Conservation (phyloP, 2,888 invertebrate species). For the Stenchaetothrips biformis region DNA sequence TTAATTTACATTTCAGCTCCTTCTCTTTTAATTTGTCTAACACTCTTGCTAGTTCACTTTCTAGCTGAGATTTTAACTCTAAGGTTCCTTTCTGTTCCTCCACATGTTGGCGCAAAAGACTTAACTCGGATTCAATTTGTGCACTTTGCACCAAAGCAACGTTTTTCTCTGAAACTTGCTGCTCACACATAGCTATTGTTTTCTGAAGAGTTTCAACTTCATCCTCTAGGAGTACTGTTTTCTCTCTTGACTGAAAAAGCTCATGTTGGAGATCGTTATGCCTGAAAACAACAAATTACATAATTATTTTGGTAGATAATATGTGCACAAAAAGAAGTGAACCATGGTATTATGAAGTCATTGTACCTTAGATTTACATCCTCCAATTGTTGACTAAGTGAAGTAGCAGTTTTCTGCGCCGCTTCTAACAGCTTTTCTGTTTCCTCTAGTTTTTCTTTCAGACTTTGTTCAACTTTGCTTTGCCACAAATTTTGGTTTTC, state of each 20-base stretch:
- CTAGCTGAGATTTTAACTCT: background rate
- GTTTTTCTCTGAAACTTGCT: background rate
- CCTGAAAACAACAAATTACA: constrained; percentile 38
- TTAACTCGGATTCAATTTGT: background rate
- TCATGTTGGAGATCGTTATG: constrained; percentile 40
- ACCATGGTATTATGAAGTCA: background rate
- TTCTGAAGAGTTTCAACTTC: constrained; percentile 38
- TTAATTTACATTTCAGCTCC: background rate
- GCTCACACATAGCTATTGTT: background rate
- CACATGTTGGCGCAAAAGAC: constrained; percentile 7
- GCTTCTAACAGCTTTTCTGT: background rate
- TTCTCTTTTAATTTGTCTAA: background rate
- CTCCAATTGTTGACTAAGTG: background rate
- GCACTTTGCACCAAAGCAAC: background rate
- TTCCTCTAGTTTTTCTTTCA: background rate
- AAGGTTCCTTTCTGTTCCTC: constrained; percentile 34
- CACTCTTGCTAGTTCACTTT: background rate
- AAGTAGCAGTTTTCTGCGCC: background rate
- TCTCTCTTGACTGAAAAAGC: constrained; percentile 35
- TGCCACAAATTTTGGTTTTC: background rate
- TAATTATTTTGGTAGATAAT: constrained; percentile 14
- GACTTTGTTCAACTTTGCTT: background rate
- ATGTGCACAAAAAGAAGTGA: too few species aligned
- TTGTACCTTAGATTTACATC: background rate
- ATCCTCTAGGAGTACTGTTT: constrained; percentile 40